Evolutionary conservation across 2,888 invertebrate species (phyloP).

Genomic region (Heliconius charithonia): DNA sequence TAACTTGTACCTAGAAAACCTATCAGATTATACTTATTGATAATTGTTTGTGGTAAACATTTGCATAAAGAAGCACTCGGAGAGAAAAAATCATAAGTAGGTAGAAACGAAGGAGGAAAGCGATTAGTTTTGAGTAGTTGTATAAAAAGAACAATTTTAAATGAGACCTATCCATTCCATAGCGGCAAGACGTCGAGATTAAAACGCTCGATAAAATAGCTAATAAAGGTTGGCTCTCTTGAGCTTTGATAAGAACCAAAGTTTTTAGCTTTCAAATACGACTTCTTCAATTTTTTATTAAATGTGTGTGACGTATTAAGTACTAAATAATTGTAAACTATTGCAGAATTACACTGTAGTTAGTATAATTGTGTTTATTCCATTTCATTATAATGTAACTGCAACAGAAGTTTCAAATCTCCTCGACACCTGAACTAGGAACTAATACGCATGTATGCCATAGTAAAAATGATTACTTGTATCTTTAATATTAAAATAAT

Average conservation of each 20-base stretch:
- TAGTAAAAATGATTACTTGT: not conserved
- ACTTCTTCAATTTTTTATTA: constrained; percentile 42
- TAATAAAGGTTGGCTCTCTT: constrained; percentile 49
- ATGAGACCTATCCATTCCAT: constrained; percentile 43
- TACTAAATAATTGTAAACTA: not conserved
- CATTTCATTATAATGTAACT: not conserved
- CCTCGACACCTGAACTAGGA: not conserved
- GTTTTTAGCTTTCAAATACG: constrained; percentile 42
- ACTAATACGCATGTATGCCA: not conserved
- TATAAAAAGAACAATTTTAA: constrained; percentile 44
- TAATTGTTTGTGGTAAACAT: not conserved
- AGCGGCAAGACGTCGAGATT: constrained; percentile 47
- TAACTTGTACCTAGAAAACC: not conserved
- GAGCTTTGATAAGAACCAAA: constrained; percentile 47
- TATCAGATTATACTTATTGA: not conserved
- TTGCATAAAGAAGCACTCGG: not conserved
- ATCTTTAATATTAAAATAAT: not conserved
- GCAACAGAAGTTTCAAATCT: not conserved
- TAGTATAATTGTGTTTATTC: not conserved
- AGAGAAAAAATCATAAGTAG: not conserved
- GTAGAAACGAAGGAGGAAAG: constrained; percentile 31
- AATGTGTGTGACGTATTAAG: constrained; percentile 17
- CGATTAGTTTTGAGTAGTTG: constrained; percentile 37
- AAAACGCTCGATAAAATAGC: constrained; percentile 49
- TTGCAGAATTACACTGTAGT: not conserved